Percentiles rank a stretch among this genome's conserved stretches.
Evolutionary conservation across 1,140 invertebrate genomes (phyloP).

Genomic region (Helicorthomorpha holstii): DNA sequence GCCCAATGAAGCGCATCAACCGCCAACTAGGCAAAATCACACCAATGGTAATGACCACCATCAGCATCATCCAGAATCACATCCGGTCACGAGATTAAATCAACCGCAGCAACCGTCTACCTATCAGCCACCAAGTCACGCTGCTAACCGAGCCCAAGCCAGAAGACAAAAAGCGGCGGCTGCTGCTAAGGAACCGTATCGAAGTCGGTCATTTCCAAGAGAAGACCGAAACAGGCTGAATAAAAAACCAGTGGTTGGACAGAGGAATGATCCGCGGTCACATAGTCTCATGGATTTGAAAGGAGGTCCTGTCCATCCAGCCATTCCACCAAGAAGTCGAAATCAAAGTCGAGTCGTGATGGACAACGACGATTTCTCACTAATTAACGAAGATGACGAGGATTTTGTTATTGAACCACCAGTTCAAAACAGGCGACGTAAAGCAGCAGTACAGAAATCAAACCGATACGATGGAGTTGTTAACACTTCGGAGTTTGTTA

Average conservation of each 20-base stretch:
- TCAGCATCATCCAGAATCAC: neutral
- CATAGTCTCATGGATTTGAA: neutral
- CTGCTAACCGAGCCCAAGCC: neutral
- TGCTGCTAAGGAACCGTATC: too few species aligned
- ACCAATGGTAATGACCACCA: too few species aligned
- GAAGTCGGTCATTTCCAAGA: neutral
- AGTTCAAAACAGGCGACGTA: neutral
- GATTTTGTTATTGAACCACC: too few species aligned
- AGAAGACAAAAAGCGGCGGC: neutral
- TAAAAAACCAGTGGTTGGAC: neutral
- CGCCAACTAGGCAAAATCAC: neutral
- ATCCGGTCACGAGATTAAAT: neutral
- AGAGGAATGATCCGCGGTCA: neutral
- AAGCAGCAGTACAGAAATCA: neutral
- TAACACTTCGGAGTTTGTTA: neutral
- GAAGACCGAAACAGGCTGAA: neutral
- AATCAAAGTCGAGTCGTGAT: neutral
- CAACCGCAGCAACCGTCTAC: neutral
- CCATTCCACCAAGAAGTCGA: neutral
- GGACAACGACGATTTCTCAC: too few species aligned
- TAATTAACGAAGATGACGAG: too few species aligned
- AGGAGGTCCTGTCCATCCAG: neutral
- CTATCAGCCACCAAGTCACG: neutral
- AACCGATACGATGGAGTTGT: conserved; percentile 1
- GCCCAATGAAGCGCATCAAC: neutral